Conservation (phyloP, 1,140 invertebrate species). For the Ostrea denselamellosa region DNA sequence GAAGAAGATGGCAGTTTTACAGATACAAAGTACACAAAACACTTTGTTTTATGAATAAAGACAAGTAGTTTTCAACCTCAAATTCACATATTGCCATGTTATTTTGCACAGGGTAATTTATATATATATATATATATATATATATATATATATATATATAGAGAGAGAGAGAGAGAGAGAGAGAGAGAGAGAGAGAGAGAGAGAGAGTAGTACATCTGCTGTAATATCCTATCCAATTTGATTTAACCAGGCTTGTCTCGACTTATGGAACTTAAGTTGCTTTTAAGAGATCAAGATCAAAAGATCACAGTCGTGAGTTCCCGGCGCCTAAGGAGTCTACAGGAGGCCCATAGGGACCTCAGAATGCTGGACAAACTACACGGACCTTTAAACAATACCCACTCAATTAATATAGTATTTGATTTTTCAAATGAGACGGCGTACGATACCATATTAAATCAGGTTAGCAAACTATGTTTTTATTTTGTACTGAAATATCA, state of each 20-base stretch:
- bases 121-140: background rate
- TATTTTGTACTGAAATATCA: background rate
- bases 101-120: background rate
- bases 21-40: background rate
- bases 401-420: conserved; percentile 63
- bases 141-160: background rate
- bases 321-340: conserved; percentile 23
- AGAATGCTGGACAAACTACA: conserved; percentile 41
- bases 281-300: background rate
- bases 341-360: conserved; percentile 49
- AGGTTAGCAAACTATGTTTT: conserved; percentile 56
- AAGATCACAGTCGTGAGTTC: background rate
- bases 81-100: too few relatives aligned
- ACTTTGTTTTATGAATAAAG: background rate
- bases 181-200: too few relatives aligned
- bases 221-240: too few relatives aligned
- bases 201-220: too few relatives aligned
- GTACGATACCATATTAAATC: conserved; percentile 59
- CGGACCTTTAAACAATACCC: background rate
- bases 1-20: background rate
- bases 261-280: conserved; percentile 2
- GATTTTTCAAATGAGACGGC: conserved; percentile 65
- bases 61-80: too few relatives aligned
- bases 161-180: too few relatives aligned
- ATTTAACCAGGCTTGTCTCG: conserved; percentile 21